Evolutionary conservation across 2,113 vertebrate genomes (phyloP).

Genomic region (Xenotilapia caudafasciata): DNA sequence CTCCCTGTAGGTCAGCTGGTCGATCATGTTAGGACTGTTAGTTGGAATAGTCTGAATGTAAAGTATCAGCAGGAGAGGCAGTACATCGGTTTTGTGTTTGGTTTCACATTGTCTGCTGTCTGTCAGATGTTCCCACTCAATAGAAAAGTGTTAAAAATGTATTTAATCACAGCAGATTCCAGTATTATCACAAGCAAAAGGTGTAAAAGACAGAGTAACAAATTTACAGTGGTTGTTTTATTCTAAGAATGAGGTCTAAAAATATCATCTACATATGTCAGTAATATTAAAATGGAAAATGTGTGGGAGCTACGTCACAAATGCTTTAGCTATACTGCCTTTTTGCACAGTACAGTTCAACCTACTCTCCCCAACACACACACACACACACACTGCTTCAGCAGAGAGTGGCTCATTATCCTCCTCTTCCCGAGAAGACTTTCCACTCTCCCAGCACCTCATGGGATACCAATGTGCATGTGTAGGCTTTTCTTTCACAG

Average conservation of each 20-base stretch:
- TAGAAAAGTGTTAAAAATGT: neutral
- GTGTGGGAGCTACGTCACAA: neutral
- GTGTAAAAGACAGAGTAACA: neutral
- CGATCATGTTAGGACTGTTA: neutral
- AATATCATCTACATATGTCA: neutral
- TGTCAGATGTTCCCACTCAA: neutral
- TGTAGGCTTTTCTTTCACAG: neutral
- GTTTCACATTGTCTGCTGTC: neutral
- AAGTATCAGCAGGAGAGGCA: neutral
- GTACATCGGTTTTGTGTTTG: neutral
- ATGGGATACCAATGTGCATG: neutral
- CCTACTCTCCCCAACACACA: neutral
- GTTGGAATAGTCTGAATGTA: neutral
- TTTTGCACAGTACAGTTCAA: neutral
- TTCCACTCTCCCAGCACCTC: conserved; percentile 18
- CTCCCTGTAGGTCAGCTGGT: neutral
- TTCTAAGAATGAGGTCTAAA: neutral
- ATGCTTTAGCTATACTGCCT: neutral
- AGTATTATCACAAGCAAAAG: neutral
- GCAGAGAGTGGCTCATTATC: conserved; percentile 15
- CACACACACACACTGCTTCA: neutral
- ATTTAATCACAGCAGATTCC: neutral
- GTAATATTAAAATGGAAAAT: neutral
- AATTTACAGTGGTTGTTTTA: neutral
- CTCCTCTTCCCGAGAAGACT: conserved; percentile 1